Percentiles rank a stretch among this genome's conserved stretches.
phyloP scores from a whole-genome alignment of 2,113 vertebrate species.

The Clarias gariepinus region DNA sequence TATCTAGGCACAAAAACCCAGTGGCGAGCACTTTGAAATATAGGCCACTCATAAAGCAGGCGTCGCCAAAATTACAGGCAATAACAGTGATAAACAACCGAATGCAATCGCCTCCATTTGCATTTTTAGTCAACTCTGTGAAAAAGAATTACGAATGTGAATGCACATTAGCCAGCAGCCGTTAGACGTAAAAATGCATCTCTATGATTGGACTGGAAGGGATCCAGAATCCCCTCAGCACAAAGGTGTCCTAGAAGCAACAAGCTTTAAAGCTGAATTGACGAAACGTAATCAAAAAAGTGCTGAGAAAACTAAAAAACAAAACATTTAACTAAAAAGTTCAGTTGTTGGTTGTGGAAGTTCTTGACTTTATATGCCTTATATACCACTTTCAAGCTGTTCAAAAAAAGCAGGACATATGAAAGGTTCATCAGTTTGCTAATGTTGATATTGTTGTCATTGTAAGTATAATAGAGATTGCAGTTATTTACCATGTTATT shows the following conservation, averaged over 20 bases:
- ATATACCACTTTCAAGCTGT: background rate
- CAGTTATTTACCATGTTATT: background rate
- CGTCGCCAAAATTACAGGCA: constrained; percentile 69
- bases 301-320: constrained; percentile 19
- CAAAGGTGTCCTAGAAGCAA: constrained; percentile 34
- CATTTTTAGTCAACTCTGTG: constrained; percentile 68
- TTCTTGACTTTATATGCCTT: background rate
- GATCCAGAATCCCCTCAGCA: constrained; percentile 40
- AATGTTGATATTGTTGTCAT: background rate
- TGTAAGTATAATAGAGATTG: background rate
- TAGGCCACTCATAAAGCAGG: constrained; percentile 64
- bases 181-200: constrained; percentile 28
- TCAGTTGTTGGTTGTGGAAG: background rate
- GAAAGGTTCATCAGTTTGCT: background rate
- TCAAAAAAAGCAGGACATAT: background rate
- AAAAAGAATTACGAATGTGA: constrained; percentile 41
- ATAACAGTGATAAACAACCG: constrained; percentile 71
- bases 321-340: background rate
- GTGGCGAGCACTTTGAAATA: constrained; percentile 75
- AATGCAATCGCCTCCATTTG: constrained; percentile 74
- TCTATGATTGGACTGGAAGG: constrained; percentile 43
- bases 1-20: constrained; percentile 68
- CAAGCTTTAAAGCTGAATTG: constrained; percentile 23
- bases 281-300: constrained; percentile 1
- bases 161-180: constrained; percentile 19